phyloP scores from a whole-genome alignment of 2,113 vertebrate genomes.

The Nothoprocta perdicaria region DNA sequence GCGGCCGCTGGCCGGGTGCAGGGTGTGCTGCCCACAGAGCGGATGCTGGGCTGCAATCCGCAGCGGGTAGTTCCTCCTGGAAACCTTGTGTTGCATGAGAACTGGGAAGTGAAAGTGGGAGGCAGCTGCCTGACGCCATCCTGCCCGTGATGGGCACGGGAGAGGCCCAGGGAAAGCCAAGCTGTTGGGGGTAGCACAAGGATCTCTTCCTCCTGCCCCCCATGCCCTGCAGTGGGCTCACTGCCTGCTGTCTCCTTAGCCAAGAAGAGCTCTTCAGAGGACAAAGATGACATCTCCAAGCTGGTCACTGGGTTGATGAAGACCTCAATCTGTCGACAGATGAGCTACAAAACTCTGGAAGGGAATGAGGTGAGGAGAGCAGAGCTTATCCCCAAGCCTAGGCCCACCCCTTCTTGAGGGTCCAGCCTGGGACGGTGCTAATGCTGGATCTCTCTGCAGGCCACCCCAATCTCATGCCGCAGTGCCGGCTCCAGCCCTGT shows the following conservation, averaged over 20 bases:
- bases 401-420: not conserved
- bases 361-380: constrained; percentile 81
- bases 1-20: not conserved
- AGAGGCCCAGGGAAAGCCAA: not conserved
- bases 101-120: constrained; percentile 67
- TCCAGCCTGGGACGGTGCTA: not conserved
- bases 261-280: constrained; percentile 84
- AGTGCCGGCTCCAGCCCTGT: constrained; percentile 79
- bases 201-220: not conserved
- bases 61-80: constrained; percentile 23
- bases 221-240: not conserved
- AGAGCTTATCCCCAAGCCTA: rapidly evolving
- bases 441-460: constrained; percentile 60
- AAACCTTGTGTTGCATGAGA: constrained; percentile 36
- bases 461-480: constrained; percentile 71
- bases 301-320: constrained; percentile 92
- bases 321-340: constrained; percentile 90
- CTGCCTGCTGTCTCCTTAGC: constrained; percentile 58
- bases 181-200: not conserved
- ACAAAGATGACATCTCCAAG: constrained; percentile 91
- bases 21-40: constrained; percentile 18
- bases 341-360: constrained; percentile 88
- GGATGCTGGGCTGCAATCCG: constrained; percentile 6
- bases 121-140: not conserved
- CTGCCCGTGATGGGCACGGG: not conserved